Percentiles rank a stretch among this genome's conserved stretches.
Conservation (phyloP, 2,113 vertebrate species). For the Sitta europaea region DNA sequence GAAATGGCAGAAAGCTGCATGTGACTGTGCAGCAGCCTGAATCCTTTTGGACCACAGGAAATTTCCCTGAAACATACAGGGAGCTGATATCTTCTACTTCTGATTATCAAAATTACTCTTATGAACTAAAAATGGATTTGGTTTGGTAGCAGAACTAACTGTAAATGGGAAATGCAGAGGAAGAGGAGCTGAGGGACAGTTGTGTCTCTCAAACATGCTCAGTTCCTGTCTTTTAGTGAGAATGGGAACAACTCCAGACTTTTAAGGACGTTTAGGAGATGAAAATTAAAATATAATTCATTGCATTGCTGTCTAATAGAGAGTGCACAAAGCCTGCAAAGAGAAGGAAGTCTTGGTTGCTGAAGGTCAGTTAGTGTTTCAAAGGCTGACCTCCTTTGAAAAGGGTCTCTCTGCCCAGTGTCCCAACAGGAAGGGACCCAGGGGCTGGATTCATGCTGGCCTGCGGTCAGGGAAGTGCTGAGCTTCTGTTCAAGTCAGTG, state of each 20-base stretch:
- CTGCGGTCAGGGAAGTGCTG: background rate
- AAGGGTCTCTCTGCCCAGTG: background rate
- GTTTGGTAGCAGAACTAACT: background rate
- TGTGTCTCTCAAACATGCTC: background rate
- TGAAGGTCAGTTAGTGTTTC: constrained; percentile 1
- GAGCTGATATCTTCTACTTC: background rate
- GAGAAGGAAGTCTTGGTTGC: background rate
- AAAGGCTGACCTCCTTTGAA: constrained; percentile 37
- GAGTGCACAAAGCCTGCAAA: background rate
- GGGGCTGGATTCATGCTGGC: background rate
- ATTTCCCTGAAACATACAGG: background rate
- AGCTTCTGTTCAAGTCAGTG: background rate
- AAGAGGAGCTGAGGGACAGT: background rate
- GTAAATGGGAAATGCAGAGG: background rate
- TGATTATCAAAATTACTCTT: background rate
- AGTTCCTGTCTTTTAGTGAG: constrained; percentile 22
- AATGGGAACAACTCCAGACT: background rate
- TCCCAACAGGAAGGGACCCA: background rate
- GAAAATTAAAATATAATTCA: background rate
- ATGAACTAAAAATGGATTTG: background rate
- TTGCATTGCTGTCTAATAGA: background rate
- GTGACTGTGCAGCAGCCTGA: background rate
- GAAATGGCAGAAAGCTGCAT: background rate
- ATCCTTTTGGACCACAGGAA: background rate
- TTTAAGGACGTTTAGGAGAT: constrained; percentile 30